These are phyloP conservation scores for Amblyraja radiata DNA, from an alignment of 2,797 vertebrate species.

Conservation along the genomic window DNA sequence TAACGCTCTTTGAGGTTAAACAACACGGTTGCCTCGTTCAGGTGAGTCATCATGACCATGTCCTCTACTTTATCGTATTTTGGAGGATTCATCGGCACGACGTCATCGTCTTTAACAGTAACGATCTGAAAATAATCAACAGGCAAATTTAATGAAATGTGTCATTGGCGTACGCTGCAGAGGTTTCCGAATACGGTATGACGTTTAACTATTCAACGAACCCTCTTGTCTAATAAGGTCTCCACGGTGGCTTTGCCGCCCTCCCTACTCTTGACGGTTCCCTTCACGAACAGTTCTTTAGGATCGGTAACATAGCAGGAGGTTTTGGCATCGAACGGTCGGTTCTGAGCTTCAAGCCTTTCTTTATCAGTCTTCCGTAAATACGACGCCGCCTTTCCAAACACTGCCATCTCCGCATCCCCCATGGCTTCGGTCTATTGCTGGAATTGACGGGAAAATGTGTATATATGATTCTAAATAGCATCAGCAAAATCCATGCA, in stretches of 20 bases:
- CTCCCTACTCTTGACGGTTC: conserved; percentile 41
- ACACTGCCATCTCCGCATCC: conserved; percentile 65
- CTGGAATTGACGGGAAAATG: background rate
- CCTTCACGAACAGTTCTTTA: conserved; percentile 43
- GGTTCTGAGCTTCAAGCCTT: conserved; percentile 69
- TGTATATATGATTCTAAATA: background rate
- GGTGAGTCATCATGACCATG: conserved; percentile 70
- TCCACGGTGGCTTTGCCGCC: conserved; percentile 37
- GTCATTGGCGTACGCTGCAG: conserved; percentile 11
- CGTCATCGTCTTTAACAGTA: conserved; percentile 71
- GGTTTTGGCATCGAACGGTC: conserved; percentile 60
- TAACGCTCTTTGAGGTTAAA: conserved; percentile 80
- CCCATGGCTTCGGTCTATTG: conserved; percentile 54
- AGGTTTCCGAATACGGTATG: background rate
- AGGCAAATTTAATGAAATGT: background rate
- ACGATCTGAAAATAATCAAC: conserved; percentile 52
- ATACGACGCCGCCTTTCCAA: conserved; percentile 66
- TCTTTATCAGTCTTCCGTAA: conserved; percentile 75
- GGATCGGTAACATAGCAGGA: conserved; percentile 38
- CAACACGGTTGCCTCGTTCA: conserved; percentile 67
- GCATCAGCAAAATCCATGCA: background rate
- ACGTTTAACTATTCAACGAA: background rate
- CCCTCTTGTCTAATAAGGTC: background rate
- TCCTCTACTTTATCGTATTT: conserved; percentile 72
- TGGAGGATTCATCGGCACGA: conserved; percentile 68